These are phyloP conservation scores for Drosophila melanica DNA, from an alignment of 1,140 invertebrate species.

Conservation along the genomic window DNA sequence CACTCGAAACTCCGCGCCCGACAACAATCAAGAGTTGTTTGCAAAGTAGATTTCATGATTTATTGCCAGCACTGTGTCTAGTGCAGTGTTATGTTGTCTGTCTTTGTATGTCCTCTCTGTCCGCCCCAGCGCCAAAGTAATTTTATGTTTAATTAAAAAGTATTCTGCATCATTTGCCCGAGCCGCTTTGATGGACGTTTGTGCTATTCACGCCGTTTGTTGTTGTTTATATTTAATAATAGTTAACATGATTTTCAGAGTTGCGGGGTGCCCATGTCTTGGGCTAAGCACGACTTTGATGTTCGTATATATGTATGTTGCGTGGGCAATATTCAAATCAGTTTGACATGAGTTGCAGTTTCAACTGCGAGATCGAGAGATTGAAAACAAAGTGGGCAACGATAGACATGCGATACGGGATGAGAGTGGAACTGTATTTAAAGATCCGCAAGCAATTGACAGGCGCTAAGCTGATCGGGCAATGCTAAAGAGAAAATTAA, in stretches of 20 bases:
- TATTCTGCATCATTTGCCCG: constrained; percentile 73
- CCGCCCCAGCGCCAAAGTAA: constrained; percentile 64
- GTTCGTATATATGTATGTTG: constrained; percentile 56
- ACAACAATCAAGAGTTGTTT: constrained; percentile 44
- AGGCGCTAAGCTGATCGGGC: constrained; percentile 40
- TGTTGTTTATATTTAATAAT: constrained; percentile 77
- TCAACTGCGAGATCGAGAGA: constrained; percentile 9
- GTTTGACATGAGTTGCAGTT: constrained; percentile 47
- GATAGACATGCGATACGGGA: constrained; percentile 27
- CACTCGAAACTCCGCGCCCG: no score
- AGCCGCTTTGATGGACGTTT: constrained; percentile 70
- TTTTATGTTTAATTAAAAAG: constrained; percentile 82
- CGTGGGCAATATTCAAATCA: constrained; percentile 76
- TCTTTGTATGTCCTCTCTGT: constrained; percentile 26
- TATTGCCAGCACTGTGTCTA: constrained; percentile 62
- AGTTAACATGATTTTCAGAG: constrained; percentile 72
- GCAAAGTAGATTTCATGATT: constrained; percentile 78
- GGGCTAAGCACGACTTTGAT: constrained; percentile 72
- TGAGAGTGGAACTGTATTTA: constrained; percentile 1
- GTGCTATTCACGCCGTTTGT: constrained; percentile 62
- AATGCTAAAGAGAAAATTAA: constrained; percentile 25
- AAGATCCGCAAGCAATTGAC: constrained; percentile 21
- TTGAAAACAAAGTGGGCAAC: constrained; percentile 19
- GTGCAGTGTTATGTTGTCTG: background rate
- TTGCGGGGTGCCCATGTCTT: constrained; percentile 22